Evolutionary conservation across 37 sponge, comb jelly and placozoan species (phyloP).

Genomic region (Eunapius fragilis): DNA sequence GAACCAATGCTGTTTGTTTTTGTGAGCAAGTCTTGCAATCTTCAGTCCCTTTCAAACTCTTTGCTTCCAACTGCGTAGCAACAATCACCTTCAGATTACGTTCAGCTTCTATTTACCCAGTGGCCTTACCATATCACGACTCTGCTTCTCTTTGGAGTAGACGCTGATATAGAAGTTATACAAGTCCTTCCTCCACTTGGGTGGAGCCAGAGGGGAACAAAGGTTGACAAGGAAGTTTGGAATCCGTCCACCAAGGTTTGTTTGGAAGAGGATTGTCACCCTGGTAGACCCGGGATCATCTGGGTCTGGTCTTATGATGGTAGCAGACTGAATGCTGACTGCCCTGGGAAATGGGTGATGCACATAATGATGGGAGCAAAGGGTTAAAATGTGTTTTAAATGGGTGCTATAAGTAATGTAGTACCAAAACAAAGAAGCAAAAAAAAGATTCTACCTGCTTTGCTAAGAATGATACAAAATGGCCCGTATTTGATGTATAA

Average conservation of each 20-base stretch:
- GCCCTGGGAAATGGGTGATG: slow-evolving; percentile 15
- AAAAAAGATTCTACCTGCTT: no score
- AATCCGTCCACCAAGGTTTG: slow-evolving; percentile 47
- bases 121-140: not conserved
- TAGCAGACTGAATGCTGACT: slow-evolving; percentile 45
- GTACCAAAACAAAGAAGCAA: no score
- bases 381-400: not conserved
- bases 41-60: no score
- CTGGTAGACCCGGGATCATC: slow-evolving; percentile 38
- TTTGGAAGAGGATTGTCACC: slow-evolving; percentile 44
- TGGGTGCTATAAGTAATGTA: no score
- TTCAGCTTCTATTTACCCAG: no score
- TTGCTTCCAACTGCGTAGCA: no score
- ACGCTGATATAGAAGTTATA: not conserved
- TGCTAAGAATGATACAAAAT: no score
- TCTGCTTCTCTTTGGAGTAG: slow-evolving; percentile 13
- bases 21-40: no score
- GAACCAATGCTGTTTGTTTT: no score
- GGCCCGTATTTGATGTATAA: no score
- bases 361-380: not conserved
- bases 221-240: slow-evolving; percentile 44
- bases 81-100: no score
- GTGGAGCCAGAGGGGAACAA: slow-evolving; percentile 8
- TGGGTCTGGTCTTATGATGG: slow-evolving; percentile 38
- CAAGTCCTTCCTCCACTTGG: slow-evolving; percentile 21